Percentiles rank a stretch among this genome's conserved stretches.
These are phyloP conservation scores for Myiotriccus ornatus DNA, from an alignment of 2,797 vertebrate genomes.

Conservation along the genomic window DNA sequence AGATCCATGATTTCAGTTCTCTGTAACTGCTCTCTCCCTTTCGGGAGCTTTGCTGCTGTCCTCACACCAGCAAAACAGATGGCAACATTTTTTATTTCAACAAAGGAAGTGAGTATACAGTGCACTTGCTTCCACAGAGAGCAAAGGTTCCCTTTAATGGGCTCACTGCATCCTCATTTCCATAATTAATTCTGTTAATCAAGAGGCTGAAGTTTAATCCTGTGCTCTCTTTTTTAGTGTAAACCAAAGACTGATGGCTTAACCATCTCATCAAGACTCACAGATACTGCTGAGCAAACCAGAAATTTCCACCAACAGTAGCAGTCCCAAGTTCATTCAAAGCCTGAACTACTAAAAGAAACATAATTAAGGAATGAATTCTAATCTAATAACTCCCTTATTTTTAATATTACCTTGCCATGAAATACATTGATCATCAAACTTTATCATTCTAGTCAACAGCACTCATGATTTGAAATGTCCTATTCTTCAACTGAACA, in stretches of 20 bases:
- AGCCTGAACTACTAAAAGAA: background rate
- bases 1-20: background rate
- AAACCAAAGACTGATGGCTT: background rate
- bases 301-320: background rate
- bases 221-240: background rate
- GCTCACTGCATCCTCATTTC: background rate
- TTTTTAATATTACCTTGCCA: background rate
- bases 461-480: background rate
- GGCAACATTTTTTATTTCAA: background rate
- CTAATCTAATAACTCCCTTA: background rate
- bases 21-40: background rate
- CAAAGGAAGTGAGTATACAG: background rate
- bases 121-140: background rate
- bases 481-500: background rate
- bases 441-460: background rate
- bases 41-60: background rate
- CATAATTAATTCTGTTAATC: conserved; percentile 34
- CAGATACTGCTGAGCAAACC: background rate
- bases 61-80: conserved; percentile 28
- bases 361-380: background rate
- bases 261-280: background rate
- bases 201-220: conserved; percentile 12
- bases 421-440: background rate
- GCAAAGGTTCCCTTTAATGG: conserved; percentile 25
- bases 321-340: background rate